Percentiles rank a stretch among this genome's conserved stretches.
phyloP scores from a whole-genome alignment of 1,140 invertebrate genomes.

The Bombyx mori region DNA sequence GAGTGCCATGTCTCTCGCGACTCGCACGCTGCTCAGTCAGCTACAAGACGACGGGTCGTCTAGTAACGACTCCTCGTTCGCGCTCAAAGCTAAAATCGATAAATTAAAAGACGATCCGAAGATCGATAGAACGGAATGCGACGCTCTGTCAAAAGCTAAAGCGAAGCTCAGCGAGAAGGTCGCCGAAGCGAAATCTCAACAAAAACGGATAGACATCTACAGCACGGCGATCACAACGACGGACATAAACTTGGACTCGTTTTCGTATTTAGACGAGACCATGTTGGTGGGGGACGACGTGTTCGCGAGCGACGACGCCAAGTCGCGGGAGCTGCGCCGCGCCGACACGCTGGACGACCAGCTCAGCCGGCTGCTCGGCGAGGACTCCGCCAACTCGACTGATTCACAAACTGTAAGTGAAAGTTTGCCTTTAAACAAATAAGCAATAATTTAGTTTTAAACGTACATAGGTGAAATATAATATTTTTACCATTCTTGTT shows the following conservation, averaged over 20 bases:
- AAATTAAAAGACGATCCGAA: slow-evolving; percentile 37
- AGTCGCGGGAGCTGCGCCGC: slow-evolving; percentile 27
- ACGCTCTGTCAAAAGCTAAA: slow-evolving; percentile 56
- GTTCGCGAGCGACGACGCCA: slow-evolving; percentile 29
- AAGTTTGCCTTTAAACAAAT: slow-evolving; percentile 51
- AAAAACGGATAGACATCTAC: slow-evolving; percentile 66
- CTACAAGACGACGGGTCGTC: slow-evolving; percentile 67
- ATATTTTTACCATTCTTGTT: slow-evolving; percentile 12
- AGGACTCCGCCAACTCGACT: slow-evolving; percentile 33
- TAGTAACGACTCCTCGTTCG: slow-evolving; percentile 67
- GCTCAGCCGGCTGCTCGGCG: slow-evolving; percentile 42
- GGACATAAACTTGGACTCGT: slow-evolving; percentile 69
- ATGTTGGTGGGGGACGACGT: slow-evolving; percentile 64
- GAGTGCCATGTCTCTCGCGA: slow-evolving; percentile 47
- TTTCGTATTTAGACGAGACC: slow-evolving; percentile 64
- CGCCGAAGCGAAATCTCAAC: slow-evolving; percentile 48
- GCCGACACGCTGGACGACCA: slow-evolving; percentile 34
- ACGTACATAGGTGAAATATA: slow-evolving; percentile 21
- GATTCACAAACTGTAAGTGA: slow-evolving; percentile 57
- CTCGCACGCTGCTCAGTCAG: slow-evolving; percentile 62
- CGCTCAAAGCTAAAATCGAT: slow-evolving; percentile 45
- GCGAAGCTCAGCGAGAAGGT: slow-evolving; percentile 61
- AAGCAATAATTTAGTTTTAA: slow-evolving; percentile 46
- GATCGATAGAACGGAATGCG: slow-evolving; percentile 45
- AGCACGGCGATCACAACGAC: slow-evolving; percentile 62